phyloP scores from a whole-genome alignment of 92 coral and sea anemone species.

The Palythoa grandiflora region DNA sequence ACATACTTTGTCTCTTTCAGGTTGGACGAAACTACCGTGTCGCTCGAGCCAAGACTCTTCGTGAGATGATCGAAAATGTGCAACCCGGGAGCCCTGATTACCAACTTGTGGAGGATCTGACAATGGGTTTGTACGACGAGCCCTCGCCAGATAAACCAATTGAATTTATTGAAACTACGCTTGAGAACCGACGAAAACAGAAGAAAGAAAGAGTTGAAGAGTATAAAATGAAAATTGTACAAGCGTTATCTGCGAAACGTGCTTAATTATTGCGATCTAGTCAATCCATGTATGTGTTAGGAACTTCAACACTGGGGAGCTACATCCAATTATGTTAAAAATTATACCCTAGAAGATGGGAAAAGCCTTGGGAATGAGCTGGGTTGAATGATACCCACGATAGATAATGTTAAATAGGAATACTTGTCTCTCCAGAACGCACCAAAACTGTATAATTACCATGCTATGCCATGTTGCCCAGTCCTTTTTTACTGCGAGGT shows the following conservation, averaged over 20 bases:
- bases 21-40: conserved; percentile 77
- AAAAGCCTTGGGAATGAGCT: too few relatives aligned
- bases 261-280: background rate
- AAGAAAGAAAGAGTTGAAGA: conserved; percentile 47
- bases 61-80: conserved; percentile 79
- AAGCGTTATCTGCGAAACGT: conserved; percentile 4
- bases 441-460: too few relatives aligned
- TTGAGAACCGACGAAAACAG: conserved; percentile 57
- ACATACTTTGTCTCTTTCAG: conserved; percentile 41
- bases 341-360: too few relatives aligned
- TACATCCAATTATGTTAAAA: too few relatives aligned
- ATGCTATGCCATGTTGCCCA: too few relatives aligned
- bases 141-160: conserved; percentile 60
- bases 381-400: too few relatives aligned
- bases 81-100: conserved; percentile 66
- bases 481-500: too few relatives aligned
- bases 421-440: too few relatives aligned
- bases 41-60: conserved; percentile 83
- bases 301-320: too few relatives aligned
- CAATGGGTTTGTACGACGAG: conserved; percentile 47
- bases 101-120: conserved; percentile 56
- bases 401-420: too few relatives aligned
- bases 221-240: conserved; percentile 24
- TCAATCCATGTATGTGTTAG: background rate
- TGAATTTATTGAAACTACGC: conserved; percentile 71